Evolutionary conservation across 1,140 invertebrate species (phyloP), one percentile per base, ranked within the genome.

Genomic region (Neuroterus valhalla): DNA sequence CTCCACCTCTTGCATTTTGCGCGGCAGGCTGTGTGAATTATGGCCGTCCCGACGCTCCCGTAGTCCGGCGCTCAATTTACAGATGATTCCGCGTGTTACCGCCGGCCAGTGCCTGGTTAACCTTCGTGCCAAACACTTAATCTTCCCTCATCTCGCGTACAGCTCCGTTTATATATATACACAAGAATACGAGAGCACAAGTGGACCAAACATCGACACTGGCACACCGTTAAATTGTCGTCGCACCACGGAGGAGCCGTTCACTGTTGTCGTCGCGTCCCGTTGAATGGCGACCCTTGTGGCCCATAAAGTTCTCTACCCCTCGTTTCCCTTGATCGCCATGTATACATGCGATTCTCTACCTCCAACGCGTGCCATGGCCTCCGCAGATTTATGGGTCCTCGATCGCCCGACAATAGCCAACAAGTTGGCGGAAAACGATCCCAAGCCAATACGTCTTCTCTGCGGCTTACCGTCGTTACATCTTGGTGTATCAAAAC

Each of bases 1-100:
- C 43, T 48, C 44, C 66, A 45, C 66, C 70, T 71, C 52, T 66
- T 45, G 55, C 46, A 72, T 69, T 52, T 69, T 66, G 70, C 67
- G 70, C 72, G 77, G 78, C 77, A 79, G 78, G 52, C 70, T 80
- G 79, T 66, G 79, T 89, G 88, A 89, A 79, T 89, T 89, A 89
- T 88, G 86, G 84, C 79, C 88, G 84, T 87, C 82, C 84, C 83
- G 84, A 85, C 86, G 84, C 84, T 87, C 85, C 83, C 83, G 72
- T 85, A 83, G 83, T 84, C 86, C 87, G 86, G 85, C 87, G 89
- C 90, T 91, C 90, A 90, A 91, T 91, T 92, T 91, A 90, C 91
- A 91, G 90, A 91, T 90, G 89, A 91, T 91, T 91, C 89, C 87
- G 88, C 88, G 89, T 90, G 90, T 90, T 90, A 90, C 90, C 89